These are phyloP conservation scores for Coecobrya sp. DNA, from an alignment of 2,888 invertebrate species.

Conservation along the genomic window DNA sequence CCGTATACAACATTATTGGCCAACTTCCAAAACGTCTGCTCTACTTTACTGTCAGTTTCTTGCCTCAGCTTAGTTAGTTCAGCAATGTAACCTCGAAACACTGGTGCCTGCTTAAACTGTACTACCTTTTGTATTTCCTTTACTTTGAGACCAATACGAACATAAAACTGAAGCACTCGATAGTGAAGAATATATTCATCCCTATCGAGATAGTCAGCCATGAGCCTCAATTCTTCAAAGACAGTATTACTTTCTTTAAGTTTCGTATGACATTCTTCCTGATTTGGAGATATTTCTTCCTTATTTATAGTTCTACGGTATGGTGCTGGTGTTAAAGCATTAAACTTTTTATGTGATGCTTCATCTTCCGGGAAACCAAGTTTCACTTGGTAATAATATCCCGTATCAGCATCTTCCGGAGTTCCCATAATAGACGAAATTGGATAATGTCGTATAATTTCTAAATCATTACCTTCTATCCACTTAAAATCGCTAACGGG, in stretches of 20 bases:
- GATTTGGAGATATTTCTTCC: background rate
- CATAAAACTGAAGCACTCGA: background rate
- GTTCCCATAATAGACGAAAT: too few relatives aligned
- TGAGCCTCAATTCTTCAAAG: background rate
- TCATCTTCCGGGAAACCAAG: background rate
- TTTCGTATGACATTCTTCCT: background rate
- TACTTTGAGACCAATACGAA: background rate
- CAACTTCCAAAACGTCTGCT: background rate
- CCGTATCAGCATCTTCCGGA: background rate
- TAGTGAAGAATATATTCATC: background rate
- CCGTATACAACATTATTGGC: background rate
- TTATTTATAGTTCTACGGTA: background rate
- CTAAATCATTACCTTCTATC: too few relatives aligned
- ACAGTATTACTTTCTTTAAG: background rate
- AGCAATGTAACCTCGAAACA: background rate
- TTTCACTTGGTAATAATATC: background rate
- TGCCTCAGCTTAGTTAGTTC: background rate
- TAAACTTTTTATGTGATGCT: background rate
- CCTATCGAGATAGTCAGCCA: background rate
- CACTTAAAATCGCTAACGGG: background rate
- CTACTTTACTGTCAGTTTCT: background rate
- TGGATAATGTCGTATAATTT: too few relatives aligned
- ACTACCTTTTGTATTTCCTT: background rate
- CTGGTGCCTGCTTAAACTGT: background rate
- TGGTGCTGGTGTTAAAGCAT: background rate